Percentiles rank a stretch among this genome's conserved stretches.
Evolutionary conservation across 2,888 invertebrate genomes (phyloP).

Genomic region (Parelbella ahira): DNA sequence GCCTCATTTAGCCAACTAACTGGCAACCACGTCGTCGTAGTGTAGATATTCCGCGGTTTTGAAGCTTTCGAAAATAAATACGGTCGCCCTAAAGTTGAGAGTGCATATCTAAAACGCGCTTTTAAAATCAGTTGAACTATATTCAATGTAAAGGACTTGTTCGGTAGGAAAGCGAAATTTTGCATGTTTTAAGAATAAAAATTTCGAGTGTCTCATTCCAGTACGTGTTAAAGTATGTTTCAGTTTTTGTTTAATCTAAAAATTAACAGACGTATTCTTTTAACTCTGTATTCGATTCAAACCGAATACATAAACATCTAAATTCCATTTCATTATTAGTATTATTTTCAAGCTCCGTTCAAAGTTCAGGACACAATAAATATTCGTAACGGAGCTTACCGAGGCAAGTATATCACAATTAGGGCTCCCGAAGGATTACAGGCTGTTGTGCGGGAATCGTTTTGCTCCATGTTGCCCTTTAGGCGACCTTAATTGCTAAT

Average conservation of each 20-base stretch:
- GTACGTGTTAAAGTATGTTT: no score
- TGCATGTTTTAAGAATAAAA: no score
- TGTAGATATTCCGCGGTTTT: constrained; percentile 13
- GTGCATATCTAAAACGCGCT: no score
- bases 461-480: constrained; percentile 2
- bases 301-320: no score
- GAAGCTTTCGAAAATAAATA: constrained; percentile 6
- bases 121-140: no score
- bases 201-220: no score
- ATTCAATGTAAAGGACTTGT: no score
- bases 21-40: constrained; percentile 17
- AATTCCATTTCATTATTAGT: constrained; percentile 1
- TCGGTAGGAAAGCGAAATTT: no score
- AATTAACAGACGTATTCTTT: no score
- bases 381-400: constrained; percentile 16
- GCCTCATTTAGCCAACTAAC: constrained; percentile 21
- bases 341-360: not conserved
- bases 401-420: constrained; percentile 18
- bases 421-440: constrained; percentile 17
- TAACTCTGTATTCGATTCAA: no score
- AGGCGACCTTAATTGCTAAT: constrained; percentile 13
- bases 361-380: constrained; percentile 10
- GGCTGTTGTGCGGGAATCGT: constrained; percentile 14
- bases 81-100: no score
- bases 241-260: no score